A percentile compares a stretch with the other conserved stretches of the same genome.
Evolutionary conservation across 2,888 invertebrate genomes (phyloP).

Genomic region (Drosophila yooni): DNA sequence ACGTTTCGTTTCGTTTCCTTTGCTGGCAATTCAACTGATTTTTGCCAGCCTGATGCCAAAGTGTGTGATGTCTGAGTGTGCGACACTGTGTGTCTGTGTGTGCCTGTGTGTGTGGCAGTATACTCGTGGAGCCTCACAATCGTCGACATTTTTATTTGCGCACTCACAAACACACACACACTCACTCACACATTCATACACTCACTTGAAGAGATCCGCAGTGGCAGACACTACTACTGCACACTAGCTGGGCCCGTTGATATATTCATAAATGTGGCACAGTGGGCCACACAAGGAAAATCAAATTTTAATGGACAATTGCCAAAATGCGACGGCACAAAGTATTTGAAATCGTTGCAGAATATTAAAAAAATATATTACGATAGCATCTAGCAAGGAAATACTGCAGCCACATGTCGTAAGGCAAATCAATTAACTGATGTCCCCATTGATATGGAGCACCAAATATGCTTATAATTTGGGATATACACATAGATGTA

Average conservation of each 20-base stretch:
- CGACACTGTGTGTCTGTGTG: conserved; percentile 8
- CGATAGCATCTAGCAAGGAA: conserved; percentile 32
- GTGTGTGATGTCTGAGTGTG: conserved; percentile 8
- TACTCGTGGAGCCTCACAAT: conserved; percentile 47
- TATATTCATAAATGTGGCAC: conserved; percentile 78
- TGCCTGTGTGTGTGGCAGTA: conserved; percentile 15
- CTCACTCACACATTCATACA: conserved; percentile 24
- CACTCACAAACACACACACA: conserved; percentile 31
- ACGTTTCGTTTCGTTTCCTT: conserved; percentile 5
- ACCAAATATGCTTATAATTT: conserved; percentile 10
- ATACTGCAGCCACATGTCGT: conserved; percentile 63
- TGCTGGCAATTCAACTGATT: conserved; percentile 58
- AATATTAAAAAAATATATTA: conserved; percentile 74
- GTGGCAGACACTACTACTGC: conserved; percentile 33
- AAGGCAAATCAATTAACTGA: conserved; percentile 75
- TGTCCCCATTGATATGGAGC: conserved; percentile 9
- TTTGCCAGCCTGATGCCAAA: conserved; percentile 44
- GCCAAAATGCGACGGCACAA: conserved; percentile 52
- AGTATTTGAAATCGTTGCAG: conserved; percentile 46
- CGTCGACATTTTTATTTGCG: conserved; percentile 79
- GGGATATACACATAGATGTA: not conserved
- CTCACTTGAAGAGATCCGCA: conserved; percentile 53
- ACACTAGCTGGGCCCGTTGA: conserved; percentile 55
- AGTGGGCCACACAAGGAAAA: conserved; percentile 66
- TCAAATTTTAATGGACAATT: conserved; percentile 77